A percentile compares a stretch with the other conserved stretches of the same genome.
These are phyloP conservation scores for Pterostichus madidus DNA, from an alignment of 2,888 invertebrate genomes.

Conservation along the genomic window DNA sequence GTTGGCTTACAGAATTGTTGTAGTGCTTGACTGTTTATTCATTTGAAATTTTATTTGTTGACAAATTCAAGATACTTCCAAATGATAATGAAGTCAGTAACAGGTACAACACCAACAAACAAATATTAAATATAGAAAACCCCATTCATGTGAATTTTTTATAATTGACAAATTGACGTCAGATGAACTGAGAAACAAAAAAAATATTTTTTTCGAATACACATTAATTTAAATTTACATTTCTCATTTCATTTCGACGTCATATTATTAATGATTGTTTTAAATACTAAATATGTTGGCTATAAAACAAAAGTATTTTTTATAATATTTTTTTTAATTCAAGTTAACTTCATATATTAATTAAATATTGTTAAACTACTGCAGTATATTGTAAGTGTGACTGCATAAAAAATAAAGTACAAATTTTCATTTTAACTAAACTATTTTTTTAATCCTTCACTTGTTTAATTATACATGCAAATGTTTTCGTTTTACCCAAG, in stretches of 20 bases:
- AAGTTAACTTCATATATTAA: conserved; percentile 45
- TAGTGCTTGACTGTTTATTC: conserved; percentile 21
- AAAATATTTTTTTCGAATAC: too few relatives aligned
- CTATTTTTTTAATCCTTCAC: conserved; percentile 20
- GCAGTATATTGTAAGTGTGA: conserved; percentile 47
- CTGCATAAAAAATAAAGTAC: conserved; percentile 57
- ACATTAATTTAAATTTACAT: background rate
- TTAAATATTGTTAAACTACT: conserved; percentile 38
- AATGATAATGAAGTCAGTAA: conserved; percentile 22
- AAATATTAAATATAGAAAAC: conserved; percentile 21
- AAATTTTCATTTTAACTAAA: conserved; percentile 45
- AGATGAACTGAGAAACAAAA: too few relatives aligned
- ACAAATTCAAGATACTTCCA: conserved; percentile 50
- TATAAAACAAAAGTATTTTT: conserved; percentile 42
- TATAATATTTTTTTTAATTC: conserved; percentile 40
- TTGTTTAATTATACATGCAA: conserved; percentile 4
- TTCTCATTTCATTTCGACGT: conserved; percentile 4
- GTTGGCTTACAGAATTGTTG: conserved; percentile 35
- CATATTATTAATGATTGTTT: conserved; percentile 22
- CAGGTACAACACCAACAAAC: conserved; percentile 40
- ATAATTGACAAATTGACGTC: conserved; percentile 12
- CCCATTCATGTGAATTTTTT: background rate
- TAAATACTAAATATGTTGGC: conserved; percentile 43
- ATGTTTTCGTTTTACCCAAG: conserved; percentile 18
- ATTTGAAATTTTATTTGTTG: conserved; percentile 35